A percentile compares a stretch with the other conserved stretches of the same genome.
Conservation (phyloP, 2,113 vertebrate genomes). For the Rhinolophus sinicus region DNA sequence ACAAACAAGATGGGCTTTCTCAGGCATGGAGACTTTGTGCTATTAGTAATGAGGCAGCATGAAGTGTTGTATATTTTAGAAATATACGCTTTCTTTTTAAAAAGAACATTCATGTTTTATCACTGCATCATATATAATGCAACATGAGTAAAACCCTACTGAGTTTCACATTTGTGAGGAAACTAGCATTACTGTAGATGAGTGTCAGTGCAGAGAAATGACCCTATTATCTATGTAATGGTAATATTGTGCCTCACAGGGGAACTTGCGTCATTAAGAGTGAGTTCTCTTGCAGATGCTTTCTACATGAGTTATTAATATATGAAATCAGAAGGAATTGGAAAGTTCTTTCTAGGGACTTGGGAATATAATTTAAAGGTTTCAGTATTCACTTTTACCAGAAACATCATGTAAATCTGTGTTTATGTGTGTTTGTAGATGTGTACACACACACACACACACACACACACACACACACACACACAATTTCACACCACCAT, state of each 20-base stretch:
- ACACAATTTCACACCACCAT: not conserved
- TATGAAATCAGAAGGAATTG: constrained; percentile 14
- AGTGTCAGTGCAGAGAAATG: constrained; percentile 25
- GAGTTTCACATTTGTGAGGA: constrained; percentile 3
- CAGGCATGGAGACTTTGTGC: not conserved
- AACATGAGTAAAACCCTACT: not conserved
- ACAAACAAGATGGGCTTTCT: not conserved
- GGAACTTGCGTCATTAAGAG: not conserved
- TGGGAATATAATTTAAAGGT: not conserved
- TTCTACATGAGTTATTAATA: not conserved
- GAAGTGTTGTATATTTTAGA: constrained; percentile 16
- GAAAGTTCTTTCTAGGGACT: not conserved
- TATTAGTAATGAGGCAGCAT: not conserved
- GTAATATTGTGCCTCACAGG: not conserved
- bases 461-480: too few species aligned
- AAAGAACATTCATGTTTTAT: constrained; percentile 13
- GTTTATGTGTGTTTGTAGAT: not conserved
- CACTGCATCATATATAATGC: not conserved
- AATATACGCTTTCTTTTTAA: not conserved
- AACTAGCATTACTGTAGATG: not conserved
- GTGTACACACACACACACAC: too few species aligned
- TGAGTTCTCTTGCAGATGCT: constrained; percentile 17
- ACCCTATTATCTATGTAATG: not conserved
- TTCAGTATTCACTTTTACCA: not conserved
- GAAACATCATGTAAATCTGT: not conserved